A percentile compares a stretch with the other conserved stretches of the same genome.
Conservation (phyloP, 2,113 vertebrate species). For the Archocentrus centrarchus region DNA sequence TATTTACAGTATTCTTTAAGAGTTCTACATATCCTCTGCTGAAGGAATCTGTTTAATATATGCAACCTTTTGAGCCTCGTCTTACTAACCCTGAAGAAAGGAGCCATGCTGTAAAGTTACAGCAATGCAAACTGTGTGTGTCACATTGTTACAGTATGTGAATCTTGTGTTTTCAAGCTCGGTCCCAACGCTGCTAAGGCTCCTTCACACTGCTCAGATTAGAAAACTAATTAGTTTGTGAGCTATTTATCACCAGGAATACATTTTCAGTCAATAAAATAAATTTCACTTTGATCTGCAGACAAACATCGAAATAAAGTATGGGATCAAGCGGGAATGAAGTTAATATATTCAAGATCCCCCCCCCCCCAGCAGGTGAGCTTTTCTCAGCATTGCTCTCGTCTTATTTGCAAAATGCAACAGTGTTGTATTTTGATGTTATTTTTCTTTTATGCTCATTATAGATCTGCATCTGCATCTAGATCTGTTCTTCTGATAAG, state of each 20-base stretch:
- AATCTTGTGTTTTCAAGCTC: too few species aligned
- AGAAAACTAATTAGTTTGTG: background rate
- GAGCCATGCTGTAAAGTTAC: background rate
- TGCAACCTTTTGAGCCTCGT: too few species aligned
- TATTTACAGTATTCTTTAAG: too few species aligned
- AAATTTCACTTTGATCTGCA: background rate
- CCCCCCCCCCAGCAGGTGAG: too few species aligned
- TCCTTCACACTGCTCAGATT: background rate
- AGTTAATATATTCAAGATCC: background rate
- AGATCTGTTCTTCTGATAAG: background rate
- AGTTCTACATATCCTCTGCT: background rate
- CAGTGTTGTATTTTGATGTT: too few species aligned
- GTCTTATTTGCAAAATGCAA: too few species aligned
- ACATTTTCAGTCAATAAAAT: background rate
- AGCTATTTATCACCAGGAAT: background rate
- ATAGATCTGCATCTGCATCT: background rate
- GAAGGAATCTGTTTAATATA: too few species aligned
- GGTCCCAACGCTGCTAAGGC: background rate
- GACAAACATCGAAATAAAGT: background rate
- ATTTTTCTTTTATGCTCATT: background rate
- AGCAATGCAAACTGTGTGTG: background rate
- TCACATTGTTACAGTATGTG: background rate
- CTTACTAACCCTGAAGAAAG: background rate
- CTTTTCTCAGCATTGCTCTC: too few species aligned
- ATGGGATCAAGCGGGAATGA: background rate